phyloP scores from a whole-genome alignment of 2,113 vertebrate genomes.

The Cacatua alba region DNA sequence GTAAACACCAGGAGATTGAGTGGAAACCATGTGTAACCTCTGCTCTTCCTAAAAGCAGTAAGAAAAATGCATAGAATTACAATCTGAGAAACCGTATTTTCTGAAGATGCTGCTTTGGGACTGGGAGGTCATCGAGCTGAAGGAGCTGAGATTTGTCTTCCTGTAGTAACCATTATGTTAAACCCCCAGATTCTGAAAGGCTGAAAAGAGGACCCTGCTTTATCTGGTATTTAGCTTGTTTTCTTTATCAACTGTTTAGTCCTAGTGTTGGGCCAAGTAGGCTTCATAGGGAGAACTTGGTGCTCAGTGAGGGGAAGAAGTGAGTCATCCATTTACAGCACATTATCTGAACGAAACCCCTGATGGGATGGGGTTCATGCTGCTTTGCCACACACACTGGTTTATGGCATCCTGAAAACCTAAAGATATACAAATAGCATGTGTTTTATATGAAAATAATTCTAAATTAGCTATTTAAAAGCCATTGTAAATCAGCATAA shows the following conservation, averaged over 20 bases:
- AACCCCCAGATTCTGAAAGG: background rate
- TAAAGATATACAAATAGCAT: no score
- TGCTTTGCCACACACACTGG: background rate
- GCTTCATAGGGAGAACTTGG: background rate
- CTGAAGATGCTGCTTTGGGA: background rate
- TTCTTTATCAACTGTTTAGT: background rate
- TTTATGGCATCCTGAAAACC: background rate
- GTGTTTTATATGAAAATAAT: background rate
- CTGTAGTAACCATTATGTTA: background rate
- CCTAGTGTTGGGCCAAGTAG: background rate
- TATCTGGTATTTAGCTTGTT: background rate
- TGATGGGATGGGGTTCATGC: rapidly evolving
- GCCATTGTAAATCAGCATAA: background rate
- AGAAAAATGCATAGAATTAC: background rate
- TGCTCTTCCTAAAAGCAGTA: background rate
- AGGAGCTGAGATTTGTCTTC: background rate
- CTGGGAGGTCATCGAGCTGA: background rate
- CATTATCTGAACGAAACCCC: background rate
- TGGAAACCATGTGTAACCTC: background rate
- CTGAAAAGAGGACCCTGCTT: background rate
- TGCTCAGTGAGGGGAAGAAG: background rate
- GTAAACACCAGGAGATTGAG: background rate
- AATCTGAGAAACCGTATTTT: background rate
- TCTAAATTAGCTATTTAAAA: background rate
- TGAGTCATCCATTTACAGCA: background rate